Conservation (phyloP, 2,888 invertebrate species). For the Gasteruption jaculator region DNA sequence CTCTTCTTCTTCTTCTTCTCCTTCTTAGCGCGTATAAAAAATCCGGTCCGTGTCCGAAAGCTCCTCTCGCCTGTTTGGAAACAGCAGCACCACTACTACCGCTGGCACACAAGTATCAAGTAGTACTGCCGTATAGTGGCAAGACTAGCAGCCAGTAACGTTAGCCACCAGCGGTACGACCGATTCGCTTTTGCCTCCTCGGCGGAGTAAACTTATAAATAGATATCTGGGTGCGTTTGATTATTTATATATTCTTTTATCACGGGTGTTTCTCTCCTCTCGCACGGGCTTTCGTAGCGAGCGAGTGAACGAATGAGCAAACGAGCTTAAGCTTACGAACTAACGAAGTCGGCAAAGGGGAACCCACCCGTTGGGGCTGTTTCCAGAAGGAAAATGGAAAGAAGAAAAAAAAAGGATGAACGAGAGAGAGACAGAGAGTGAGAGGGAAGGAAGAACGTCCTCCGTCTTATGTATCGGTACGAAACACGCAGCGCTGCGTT, state of each 20-base stretch:
- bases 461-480: slow-evolving; percentile 11
- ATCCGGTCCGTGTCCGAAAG: too few species aligned
- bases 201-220: slow-evolving; percentile 39
- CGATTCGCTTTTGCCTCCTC: slow-evolving; percentile 22
- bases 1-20: too few species aligned
- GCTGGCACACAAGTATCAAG: too few species aligned
- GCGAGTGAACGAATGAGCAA: too few species aligned
- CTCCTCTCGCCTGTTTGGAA: slow-evolving; percentile 4
- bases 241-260: slow-evolving; percentile 37
- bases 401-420: slow-evolving; percentile 3
- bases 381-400: too few species aligned
- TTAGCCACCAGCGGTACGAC: slow-evolving; percentile 9
- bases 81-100: neutral
- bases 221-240: slow-evolving; percentile 46
- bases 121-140: too few species aligned
- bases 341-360: too few species aligned
- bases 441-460: slow-evolving; percentile 8
- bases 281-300: slow-evolving; percentile 12
- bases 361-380: too few species aligned
- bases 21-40: too few species aligned
- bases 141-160: slow-evolving; percentile 2
- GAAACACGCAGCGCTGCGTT: slow-evolving; percentile 16
- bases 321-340: too few species aligned
- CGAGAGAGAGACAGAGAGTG: slow-evolving; percentile 3
- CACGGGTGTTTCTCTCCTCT: slow-evolving; percentile 22